Evolutionary conservation across 2,797 vertebrate genomes (phyloP), one percentile per base, ranked within the genome.

Genomic region (Loriculus beryllinus): DNA sequence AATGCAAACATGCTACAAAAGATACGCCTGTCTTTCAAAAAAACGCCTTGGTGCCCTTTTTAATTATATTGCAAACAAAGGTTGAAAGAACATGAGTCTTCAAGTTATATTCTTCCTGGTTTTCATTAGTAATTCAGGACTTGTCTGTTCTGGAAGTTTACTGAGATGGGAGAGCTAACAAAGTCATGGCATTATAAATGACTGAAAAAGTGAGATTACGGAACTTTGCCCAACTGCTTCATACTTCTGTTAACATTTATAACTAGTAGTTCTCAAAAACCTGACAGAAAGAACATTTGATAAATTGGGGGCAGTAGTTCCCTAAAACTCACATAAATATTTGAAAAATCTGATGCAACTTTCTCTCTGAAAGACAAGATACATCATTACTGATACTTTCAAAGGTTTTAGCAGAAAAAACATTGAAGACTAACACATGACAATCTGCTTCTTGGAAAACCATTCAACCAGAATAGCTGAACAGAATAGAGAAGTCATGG

Each of bases 101-200:
- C 37, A 72, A 65, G n/a, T 72, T 65, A 60, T 6, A 4, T 19
- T 75, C 47, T 71, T 89, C 63, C 51, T 26, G 18, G 16, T 43
- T 92, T 88, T 82, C 75, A 29, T 35, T 28, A 65, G 67, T 63
- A 80, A 84, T 74, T 85, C 81, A 60, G 57, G 40, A 80, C n/a
- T 39, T n/a, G 12, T 11, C 42, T 62, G 39, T 25, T 70, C 57
- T 28, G 3, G 12, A 78, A 54, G 45, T 45, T 77, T 52, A 78
- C 31, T 37, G 23, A 29, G 57, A 82, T 0, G 0, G 45, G 10
- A 81, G 33, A 76, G 47, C 35, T 62, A 71, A 80, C 10, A 1
- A 65, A 81, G 22, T 6, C 40, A 63, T 6, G 39, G 52, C n/a
- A 69, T 48, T 48, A 60, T 10, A 35, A 56, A 81, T 65, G 45